Conservation (phyloP, 2,113 vertebrate genomes). For the Podilymbus podiceps region DNA sequence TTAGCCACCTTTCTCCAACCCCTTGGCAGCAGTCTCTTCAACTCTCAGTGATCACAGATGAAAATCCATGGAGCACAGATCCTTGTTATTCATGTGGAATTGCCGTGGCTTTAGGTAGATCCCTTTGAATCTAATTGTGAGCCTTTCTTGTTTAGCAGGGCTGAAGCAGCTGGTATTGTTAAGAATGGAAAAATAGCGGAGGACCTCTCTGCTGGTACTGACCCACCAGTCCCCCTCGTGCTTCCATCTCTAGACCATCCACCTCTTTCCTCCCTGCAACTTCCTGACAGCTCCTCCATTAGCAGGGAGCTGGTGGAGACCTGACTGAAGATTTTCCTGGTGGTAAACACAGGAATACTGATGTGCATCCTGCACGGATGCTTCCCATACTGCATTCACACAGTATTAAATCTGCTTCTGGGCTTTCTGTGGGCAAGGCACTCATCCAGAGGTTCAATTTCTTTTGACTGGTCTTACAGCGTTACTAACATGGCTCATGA, state of each 20-base stretch:
- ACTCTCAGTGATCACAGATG: not conserved
- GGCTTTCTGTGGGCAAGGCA: not conserved
- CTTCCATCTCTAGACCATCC: not conserved
- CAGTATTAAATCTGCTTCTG: not conserved
- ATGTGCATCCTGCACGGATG: accelerated
- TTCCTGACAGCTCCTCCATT: not conserved
- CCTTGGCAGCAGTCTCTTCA: not conserved
- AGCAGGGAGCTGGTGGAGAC: not conserved
- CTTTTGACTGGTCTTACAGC: not conserved
- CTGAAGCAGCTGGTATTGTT: not conserved
- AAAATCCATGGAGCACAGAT: not conserved
- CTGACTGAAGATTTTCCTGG: accelerated
- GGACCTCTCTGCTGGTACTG: not conserved
- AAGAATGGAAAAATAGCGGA: not conserved
- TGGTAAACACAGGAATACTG: not conserved
- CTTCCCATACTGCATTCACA: not conserved
- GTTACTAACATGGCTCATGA: not conserved
- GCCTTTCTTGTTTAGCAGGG: not conserved
- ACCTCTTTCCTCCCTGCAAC: not conserved
- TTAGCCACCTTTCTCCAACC: not conserved
- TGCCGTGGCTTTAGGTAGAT: not conserved
- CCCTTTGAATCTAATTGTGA: not conserved
- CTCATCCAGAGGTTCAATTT: not conserved
- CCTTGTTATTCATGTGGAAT: not conserved
- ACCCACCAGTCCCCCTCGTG: not conserved